phyloP scores from a whole-genome alignment of 2,888 invertebrate genomes.

The Ophraella communa region DNA sequence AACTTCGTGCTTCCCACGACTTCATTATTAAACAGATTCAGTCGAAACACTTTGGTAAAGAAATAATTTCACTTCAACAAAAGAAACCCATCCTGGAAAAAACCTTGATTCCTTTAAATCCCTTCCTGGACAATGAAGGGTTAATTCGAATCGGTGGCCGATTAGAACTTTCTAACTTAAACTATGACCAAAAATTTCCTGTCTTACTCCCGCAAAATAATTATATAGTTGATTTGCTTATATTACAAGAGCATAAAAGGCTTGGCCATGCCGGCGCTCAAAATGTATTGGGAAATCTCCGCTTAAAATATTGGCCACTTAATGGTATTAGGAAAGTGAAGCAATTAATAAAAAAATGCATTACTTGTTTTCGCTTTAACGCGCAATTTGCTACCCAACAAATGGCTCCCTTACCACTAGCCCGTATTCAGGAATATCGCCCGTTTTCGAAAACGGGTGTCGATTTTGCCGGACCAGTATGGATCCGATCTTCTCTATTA shows the following conservation, averaged over 20 bases:
- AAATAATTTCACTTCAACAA: neutral
- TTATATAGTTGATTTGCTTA: neutral
- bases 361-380: neutral
- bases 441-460: too few relatives aligned
- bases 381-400: neutral
- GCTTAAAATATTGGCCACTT: too few relatives aligned
- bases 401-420: neutral
- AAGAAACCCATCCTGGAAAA: neutral
- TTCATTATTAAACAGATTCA: too few relatives aligned
- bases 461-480: too few relatives aligned
- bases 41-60: too few relatives aligned
- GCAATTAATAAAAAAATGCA: too few relatives aligned
- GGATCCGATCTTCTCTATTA: too few relatives aligned
- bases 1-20: too few relatives aligned
- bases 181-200: neutral
- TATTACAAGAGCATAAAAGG: neutral
- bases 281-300: neutral
- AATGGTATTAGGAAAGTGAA: too few relatives aligned
- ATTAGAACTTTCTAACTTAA: neutral
- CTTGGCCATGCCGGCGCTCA: neutral
- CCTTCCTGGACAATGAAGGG: neutral
- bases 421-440: neutral
- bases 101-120: neutral
- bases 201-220: neutral
- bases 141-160: neutral